Evolutionary conservation across 2,113 vertebrate genomes (phyloP), one percentile per base, ranked within the genome.

Genomic region (Oryzias celebensis): DNA sequence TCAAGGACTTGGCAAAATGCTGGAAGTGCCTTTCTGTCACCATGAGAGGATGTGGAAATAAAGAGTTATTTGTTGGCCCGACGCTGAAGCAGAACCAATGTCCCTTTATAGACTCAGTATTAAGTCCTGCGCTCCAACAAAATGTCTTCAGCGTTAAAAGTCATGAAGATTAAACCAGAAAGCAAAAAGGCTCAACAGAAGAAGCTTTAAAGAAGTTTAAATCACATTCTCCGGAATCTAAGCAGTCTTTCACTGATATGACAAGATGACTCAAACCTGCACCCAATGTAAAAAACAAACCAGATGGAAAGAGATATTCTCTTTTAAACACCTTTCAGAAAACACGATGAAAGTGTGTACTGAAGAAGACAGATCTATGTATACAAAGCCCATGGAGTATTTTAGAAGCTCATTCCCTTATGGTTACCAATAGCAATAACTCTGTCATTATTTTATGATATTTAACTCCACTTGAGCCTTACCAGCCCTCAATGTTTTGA

Each of bases 391-490:
- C 12, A 3, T 10, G 36, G 36, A 36, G 36, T 12, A 36, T 36
- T 36, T 61, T 80, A 31, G 52, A 75, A 85, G 81, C 41, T 80
- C 52, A 81, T 83, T 84, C 84, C 74, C 74, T 12, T 36, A 36
- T 12, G 36, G 8, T 36, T 73, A 78, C 78, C 69, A 86, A 86
- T 84, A 87, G 81, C 78, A 87, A 88, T 85, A 85, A 84, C 75
- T 75, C 47, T 50, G 61, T 61, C 75, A 81, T 89, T 85, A 83
- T 85, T 73, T 87, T 88, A 89, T 86, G 86, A 85, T 82, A 85
- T 87, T 43, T 41, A 48, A 71, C 75, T 81, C 84, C 76, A 69
- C 73, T 61, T 69, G 64, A 65, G 55, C 61, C 50, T 69, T 47
- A 66, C 73, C 70, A 77, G 78, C 62, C 58, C 68, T 71, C 41